phyloP scores from a whole-genome alignment of 1,140 invertebrate species.

The Triops longicaudatus region DNA sequence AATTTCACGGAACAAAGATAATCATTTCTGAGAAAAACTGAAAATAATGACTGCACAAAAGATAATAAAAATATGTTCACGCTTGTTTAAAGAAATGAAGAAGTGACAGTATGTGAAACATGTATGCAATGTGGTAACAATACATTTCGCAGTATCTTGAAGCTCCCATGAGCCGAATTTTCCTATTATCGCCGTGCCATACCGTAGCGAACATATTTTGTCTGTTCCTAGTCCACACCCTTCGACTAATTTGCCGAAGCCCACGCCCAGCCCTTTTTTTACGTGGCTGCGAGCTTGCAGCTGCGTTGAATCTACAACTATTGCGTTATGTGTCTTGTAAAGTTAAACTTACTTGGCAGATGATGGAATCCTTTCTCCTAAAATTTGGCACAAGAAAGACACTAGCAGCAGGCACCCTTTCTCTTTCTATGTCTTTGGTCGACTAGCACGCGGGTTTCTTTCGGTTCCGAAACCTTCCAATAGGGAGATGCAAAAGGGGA shows the following conservation, averaged over 20 bases:
- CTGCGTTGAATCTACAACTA: not conserved
- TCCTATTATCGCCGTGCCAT: too few species aligned
- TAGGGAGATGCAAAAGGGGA: not conserved
- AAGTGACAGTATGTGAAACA: too few species aligned
- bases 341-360: conserved; percentile 7
- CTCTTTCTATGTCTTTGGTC: not conserved
- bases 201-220: too few species aligned
- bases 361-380: not conserved
- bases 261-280: not conserved
- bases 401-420: not conserved
- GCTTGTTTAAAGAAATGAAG: too few species aligned
- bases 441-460: not conserved
- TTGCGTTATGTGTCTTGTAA: not conserved
- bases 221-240: not conserved
- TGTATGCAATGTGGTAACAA: too few species aligned
- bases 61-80: too few species aligned
- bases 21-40: too few species aligned
- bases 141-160: too few species aligned
- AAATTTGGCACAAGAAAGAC: not conserved
- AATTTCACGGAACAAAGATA: too few species aligned
- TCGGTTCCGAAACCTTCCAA: not conserved
- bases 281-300: not conserved
- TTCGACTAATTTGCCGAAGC: not conserved
- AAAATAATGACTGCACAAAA: too few species aligned
- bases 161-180: too few species aligned